A percentile compares a stretch with the other conserved stretches of the same genome.
Evolutionary conservation across 1,140 invertebrate genomes (phyloP).

Genomic region (Drosophila watanabei): DNA sequence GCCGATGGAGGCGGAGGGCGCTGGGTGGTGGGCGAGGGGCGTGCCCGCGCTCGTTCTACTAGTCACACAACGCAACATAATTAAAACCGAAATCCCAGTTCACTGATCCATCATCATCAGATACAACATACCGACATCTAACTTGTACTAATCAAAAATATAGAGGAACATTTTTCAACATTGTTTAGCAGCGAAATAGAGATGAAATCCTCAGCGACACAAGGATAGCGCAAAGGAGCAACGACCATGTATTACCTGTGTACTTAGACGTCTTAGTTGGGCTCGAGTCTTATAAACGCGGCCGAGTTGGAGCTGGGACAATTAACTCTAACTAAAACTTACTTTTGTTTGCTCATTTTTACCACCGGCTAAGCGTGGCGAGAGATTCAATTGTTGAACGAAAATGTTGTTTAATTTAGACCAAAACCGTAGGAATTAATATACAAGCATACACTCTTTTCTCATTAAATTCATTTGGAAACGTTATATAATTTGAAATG

Average conservation of each 20-base stretch:
- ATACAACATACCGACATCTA: constrained; percentile 41
- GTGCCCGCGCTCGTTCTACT: constrained; percentile 49
- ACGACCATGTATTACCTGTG: constrained; percentile 74
- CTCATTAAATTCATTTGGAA: constrained; percentile 55
- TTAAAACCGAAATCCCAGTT: constrained; percentile 66
- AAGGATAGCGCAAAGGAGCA: constrained; percentile 13
- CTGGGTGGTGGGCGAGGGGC: constrained; percentile 21
- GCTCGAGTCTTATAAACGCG: constrained; percentile 18
- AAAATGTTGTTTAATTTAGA: constrained; percentile 77
- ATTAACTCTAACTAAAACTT: constrained; percentile 29
- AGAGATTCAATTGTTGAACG: constrained; percentile 63
- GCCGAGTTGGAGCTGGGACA: constrained; percentile 37
- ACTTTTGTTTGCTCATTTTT: constrained; percentile 69
- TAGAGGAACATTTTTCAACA: constrained; percentile 50
- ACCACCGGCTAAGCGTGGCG: constrained; percentile 32
- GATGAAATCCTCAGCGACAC: constrained; percentile 12
- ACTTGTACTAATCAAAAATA: constrained; percentile 50
- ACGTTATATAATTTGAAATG: constrained; percentile 60
- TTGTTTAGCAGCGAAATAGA: constrained; percentile 44
- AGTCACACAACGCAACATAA: constrained; percentile 60
- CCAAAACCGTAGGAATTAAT: constrained; percentile 55
- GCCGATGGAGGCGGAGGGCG: constrained; percentile 30
- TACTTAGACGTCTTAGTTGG: constrained; percentile 57
- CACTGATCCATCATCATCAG: constrained; percentile 44
- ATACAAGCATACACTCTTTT: constrained; percentile 51